A percentile compares a stretch with the other conserved stretches of the same genome.
Evolutionary conservation across 1,140 invertebrate species (phyloP).

Genomic region (Pogonus chalceus): DNA sequence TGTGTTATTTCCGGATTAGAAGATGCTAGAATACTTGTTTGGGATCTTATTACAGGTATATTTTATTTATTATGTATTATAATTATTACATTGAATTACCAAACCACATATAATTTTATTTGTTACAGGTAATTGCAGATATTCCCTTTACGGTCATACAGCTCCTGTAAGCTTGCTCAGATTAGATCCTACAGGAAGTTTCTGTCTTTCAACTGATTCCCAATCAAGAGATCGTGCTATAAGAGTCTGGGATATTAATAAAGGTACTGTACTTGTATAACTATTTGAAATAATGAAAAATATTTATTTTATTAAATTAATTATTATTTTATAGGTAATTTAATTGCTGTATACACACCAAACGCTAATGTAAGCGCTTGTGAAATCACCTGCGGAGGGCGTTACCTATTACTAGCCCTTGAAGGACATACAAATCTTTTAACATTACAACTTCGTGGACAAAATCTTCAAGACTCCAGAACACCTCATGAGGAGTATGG

Average conservation of each 20-base stretch:
- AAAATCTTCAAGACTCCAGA: constrained; percentile 32
- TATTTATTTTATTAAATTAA: not conserved
- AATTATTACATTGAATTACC: not conserved
- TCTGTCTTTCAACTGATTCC: constrained; percentile 62
- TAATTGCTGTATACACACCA: constrained; percentile 69
- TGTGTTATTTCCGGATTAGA: constrained; percentile 76
- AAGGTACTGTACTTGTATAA: constrained; percentile 41
- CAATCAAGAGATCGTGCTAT: constrained; percentile 59
- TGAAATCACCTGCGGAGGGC: constrained; percentile 61
- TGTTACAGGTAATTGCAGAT: constrained; percentile 53
- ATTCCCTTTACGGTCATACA: constrained; percentile 62
- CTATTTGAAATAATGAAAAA: no score
- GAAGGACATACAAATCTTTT: constrained; percentile 50
- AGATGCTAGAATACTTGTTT: constrained; percentile 71
- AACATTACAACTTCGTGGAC: constrained; percentile 50
- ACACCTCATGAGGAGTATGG: constrained; percentile 39
- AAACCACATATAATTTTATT: constrained; percentile 1
- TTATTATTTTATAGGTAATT: constrained; percentile 44
- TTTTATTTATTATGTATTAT: not conserved
- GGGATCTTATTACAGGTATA: constrained; percentile 75
- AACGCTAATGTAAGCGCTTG: constrained; percentile 62
- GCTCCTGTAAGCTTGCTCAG: constrained; percentile 61
- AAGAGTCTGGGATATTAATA: constrained; percentile 65
- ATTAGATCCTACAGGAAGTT: constrained; percentile 56
- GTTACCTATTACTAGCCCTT: constrained; percentile 56